Percentiles rank a stretch among this genome's conserved stretches.
These are phyloP conservation scores for Plagodis pulveraria DNA, from an alignment of 2,888 invertebrate genomes.

Conservation along the genomic window DNA sequence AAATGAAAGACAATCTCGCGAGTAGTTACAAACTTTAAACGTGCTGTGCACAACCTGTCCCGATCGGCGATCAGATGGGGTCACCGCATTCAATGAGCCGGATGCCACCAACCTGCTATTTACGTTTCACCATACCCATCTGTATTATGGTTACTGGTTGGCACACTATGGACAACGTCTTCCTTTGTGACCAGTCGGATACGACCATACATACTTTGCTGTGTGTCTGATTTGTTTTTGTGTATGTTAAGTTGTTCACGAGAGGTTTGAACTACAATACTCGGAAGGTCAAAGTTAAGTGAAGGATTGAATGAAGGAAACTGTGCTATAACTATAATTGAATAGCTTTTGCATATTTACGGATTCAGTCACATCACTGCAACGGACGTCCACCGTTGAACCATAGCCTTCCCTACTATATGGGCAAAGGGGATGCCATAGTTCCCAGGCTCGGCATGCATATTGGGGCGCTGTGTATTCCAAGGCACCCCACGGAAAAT, in stretches of 20 bases:
- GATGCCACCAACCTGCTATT: constrained; percentile 82
- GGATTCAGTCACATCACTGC: no score
- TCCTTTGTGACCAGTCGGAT: constrained; percentile 47
- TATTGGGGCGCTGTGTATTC: no score
- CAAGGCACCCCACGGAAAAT: no score
- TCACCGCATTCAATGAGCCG: constrained; percentile 84
- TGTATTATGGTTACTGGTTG: constrained; percentile 61
- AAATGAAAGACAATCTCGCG: constrained; percentile 35
- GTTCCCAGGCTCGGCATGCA: no score
- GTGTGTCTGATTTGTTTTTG: neutral
- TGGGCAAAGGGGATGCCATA: no score
- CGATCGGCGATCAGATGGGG: constrained; percentile 80
- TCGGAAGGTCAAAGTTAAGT: no score
- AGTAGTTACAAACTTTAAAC: constrained; percentile 54
- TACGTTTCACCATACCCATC: constrained; percentile 78
- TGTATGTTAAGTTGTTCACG: neutral
- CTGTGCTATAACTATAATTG: no score
- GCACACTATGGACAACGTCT: constrained; percentile 76
- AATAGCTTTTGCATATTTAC: no score
- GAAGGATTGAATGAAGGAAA: no score
- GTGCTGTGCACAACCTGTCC: constrained; percentile 51
- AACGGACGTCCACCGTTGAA: no score
- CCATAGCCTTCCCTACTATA: no score
- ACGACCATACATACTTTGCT: constrained; percentile 1
- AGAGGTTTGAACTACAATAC: constrained; percentile 2